Conservation (phyloP, 2,113 vertebrate genomes). For the Arvicanthis niloticus region DNA sequence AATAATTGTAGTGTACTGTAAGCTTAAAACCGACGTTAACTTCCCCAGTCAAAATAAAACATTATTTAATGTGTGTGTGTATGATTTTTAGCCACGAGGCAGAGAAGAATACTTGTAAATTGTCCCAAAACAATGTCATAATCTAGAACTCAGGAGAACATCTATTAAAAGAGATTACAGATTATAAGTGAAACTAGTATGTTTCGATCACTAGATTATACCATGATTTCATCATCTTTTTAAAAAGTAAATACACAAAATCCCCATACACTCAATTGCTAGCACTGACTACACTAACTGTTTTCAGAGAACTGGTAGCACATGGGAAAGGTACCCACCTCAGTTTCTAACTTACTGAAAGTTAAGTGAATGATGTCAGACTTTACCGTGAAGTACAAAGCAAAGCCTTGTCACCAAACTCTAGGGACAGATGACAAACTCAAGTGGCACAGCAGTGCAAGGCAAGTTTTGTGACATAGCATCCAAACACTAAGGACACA, state of each 20-base stretch:
- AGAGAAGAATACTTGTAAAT: background rate
- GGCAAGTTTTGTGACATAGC: slow-evolving; percentile 28
- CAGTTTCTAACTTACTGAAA: background rate
- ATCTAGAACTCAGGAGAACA: slow-evolving; percentile 43
- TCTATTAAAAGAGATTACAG: background rate
- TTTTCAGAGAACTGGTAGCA: background rate
- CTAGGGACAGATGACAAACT: background rate
- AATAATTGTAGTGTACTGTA: background rate
- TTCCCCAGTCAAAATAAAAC: background rate
- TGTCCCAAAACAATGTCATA: background rate
- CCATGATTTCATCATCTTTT: background rate
- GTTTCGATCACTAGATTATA: background rate
- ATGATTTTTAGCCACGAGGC: background rate
- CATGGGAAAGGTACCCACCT: background rate
- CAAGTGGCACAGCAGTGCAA: slow-evolving; percentile 17
- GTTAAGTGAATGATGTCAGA: background rate
- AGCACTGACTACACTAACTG: background rate
- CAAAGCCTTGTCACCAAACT: background rate
- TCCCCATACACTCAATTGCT: background rate
- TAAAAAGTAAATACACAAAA: background rate
- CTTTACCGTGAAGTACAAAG: background rate
- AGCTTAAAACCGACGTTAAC: background rate
- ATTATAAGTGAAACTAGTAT: background rate
- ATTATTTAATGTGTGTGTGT: background rate
- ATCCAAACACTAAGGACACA: background rate